These are phyloP conservation scores for Harpalus rubripes DNA, from an alignment of 2,888 invertebrate species.

Conservation along the genomic window DNA sequence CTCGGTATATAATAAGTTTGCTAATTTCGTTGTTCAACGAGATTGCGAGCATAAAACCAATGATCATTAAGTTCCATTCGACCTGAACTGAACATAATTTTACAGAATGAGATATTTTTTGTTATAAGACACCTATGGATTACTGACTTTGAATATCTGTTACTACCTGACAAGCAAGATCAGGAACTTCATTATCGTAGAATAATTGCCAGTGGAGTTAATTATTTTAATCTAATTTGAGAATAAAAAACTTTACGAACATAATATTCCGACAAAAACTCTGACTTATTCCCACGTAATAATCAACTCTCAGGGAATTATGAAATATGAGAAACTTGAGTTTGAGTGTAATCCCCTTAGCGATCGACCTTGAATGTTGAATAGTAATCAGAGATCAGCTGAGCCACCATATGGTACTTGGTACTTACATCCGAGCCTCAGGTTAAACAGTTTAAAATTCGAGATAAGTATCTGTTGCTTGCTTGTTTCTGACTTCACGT, in stretches of 20 bases:
- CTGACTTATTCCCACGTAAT: conserved; percentile 27
- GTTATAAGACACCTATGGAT: too few relatives aligned
- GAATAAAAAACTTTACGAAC: conserved; percentile 6
- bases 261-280: conserved; percentile 30
- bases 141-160: too few relatives aligned
- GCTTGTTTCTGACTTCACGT: conserved; percentile 41
- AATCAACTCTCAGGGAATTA: conserved; percentile 25
- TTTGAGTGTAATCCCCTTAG: conserved; percentile 20
- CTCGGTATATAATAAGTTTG: too few relatives aligned
- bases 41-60: too few relatives aligned
- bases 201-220: background rate
- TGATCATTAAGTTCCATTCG: too few relatives aligned
- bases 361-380: conserved; percentile 51
- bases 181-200: background rate
- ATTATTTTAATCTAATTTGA: conserved; percentile 12
- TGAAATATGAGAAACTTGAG: conserved; percentile 38
- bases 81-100: too few relatives aligned
- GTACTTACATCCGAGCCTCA: conserved; percentile 35
- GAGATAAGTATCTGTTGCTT: conserved; percentile 55
- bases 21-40: too few relatives aligned
- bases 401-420: conserved; percentile 47
- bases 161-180: background rate
- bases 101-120: too few relatives aligned
- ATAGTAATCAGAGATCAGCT: conserved; percentile 50
- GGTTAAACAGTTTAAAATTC: conserved; percentile 53